Evolutionary conservation across 2,888 invertebrate species (phyloP), one percentile per base, ranked within the genome.

Genomic region (Nymphalis polychloros): DNA sequence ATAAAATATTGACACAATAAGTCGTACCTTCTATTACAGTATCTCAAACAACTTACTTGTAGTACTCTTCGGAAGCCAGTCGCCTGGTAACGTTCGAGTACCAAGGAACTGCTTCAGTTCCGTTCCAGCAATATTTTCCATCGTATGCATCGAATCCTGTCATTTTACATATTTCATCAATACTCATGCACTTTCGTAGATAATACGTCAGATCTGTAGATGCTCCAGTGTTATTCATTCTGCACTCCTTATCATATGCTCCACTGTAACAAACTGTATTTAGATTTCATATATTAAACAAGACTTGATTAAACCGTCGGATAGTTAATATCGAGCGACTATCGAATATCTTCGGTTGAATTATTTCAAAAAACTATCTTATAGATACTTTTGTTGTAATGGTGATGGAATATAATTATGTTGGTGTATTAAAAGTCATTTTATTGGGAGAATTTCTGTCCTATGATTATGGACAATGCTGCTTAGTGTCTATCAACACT

Each of bases 41-140:
- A 19, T 19, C 7, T 19, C n/a, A 8, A 10, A 20, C 7, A n/a
- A 82, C 94, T 92, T 80, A 95, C 95, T 94, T 94, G 80, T 94
- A 95, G 83, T 94, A 95, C 77, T 95, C 95, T 77, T 95, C 95
- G 1, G 94, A 92, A 1, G 95, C 95, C 31, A 95, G 81, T 8
- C 88, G 84, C 59, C 95, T 88, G 0, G 87, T 93, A 5, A 94
- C 87, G 53, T 94, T 88, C 0, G 84, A 81, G 63, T 93, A 93
- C 81, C 95, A 91, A 0, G 93, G 92, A 0, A 91, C 76, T 0
- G 72, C 72, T 20, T 82, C 73, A 8, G 57, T 65, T 6, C 77
- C 84, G 63, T 92, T 83, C 69, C 79, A 77, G 76, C 95, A 95
- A 69, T 86, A 84, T 0, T 80, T 86, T 0, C 85, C 88, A 75